Conservation (phyloP, 2,113 vertebrate genomes). For the Vicugna pacos region DNA sequence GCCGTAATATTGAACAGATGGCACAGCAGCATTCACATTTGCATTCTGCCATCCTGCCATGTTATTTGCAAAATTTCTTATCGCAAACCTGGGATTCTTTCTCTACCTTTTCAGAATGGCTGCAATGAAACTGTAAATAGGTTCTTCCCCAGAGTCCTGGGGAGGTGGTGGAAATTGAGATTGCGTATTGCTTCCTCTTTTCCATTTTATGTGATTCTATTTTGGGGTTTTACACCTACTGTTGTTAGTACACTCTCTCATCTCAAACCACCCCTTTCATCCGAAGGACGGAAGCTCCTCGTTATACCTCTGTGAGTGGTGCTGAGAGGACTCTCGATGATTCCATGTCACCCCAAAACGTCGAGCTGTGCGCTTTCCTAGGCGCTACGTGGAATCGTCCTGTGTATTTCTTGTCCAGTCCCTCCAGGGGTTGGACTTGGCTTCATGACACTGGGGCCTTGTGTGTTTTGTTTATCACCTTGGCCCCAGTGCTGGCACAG, state of each 20-base stretch:
- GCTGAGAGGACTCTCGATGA: neutral
- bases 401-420: neutral
- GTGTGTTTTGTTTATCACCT: too few relatives aligned
- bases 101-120: slow-evolving; percentile 78
- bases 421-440: neutral
- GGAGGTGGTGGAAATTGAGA: slow-evolving; percentile 20
- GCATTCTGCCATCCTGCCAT: slow-evolving; percentile 81
- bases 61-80: slow-evolving; percentile 80
- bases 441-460: fast-evolving
- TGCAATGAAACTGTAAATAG: slow-evolving; percentile 49
- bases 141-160: slow-evolving; percentile 3
- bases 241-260: neutral
- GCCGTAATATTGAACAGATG: slow-evolving; percentile 79
- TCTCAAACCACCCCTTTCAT: neutral
- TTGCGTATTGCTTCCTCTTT: neutral
- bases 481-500: fast-evolving
- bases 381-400: neutral
- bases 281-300: neutral
- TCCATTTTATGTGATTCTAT: slow-evolving; percentile 31
- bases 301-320: neutral
- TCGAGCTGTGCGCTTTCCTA: neutral
- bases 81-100: slow-evolving; percentile 75
- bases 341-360: neutral
- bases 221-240: neutral
- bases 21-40: slow-evolving; percentile 77